A percentile compares a stretch with the other conserved stretches of the same genome.
Evolutionary conservation across 1,140 invertebrate species (phyloP).

Genomic region (Lasaia peninsularis): DNA sequence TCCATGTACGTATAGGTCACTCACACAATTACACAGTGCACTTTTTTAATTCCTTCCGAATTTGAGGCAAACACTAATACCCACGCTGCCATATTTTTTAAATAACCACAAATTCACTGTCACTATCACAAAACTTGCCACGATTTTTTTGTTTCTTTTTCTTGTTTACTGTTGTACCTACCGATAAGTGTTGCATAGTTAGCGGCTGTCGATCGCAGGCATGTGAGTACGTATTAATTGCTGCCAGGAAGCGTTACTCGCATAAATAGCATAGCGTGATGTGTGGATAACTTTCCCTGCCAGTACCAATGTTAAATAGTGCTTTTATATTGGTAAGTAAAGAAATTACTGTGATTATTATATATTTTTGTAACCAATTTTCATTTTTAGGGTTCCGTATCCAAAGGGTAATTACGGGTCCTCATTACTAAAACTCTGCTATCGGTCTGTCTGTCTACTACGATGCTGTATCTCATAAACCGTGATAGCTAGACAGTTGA

Average conservation of each 20-base stretch:
- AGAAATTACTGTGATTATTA: background rate
- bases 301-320: constrained; percentile 38
- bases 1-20: no score
- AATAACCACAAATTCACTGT: constrained; percentile 27
- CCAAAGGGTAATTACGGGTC: no score
- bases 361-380: background rate
- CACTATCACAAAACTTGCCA: constrained; percentile 27
- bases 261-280: constrained; percentile 67
- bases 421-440: no score
- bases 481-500: no score
- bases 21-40: constrained; percentile 1
- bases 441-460: no score
- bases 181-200: constrained; percentile 71
- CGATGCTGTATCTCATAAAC: no score
- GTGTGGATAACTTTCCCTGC: constrained; percentile 62
- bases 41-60: constrained; percentile 24
- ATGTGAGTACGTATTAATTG: constrained; percentile 51
- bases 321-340: constrained; percentile 1
- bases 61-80: background rate
- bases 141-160: constrained; percentile 22
- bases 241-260: constrained; percentile 54
- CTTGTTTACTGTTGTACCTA: constrained; percentile 49
- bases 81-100: no score
- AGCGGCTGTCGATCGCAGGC: constrained; percentile 47
- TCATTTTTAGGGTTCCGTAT: no score